A percentile compares a stretch with the other conserved stretches of the same genome.
Evolutionary conservation across 2,113 vertebrate genomes (phyloP).

Genomic region (Sitta europaea): DNA sequence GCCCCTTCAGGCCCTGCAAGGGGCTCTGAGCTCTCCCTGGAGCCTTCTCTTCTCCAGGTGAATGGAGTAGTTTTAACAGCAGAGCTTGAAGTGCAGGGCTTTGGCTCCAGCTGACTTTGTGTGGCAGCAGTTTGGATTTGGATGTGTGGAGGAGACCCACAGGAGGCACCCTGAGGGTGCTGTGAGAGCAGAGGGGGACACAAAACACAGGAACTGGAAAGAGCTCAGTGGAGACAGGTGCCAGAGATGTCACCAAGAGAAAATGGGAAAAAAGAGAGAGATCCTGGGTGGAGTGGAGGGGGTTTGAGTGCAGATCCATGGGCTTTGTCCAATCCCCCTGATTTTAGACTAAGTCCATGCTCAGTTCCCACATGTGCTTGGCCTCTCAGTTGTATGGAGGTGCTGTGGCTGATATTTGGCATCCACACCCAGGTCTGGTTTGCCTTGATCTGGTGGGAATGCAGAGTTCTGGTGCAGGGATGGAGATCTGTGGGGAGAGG

Average conservation of each 20-base stretch:
- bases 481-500: neutral
- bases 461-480: neutral
- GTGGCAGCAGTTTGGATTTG: neutral
- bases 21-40: neutral
- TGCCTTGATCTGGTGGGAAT: neutral
- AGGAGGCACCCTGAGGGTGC: fast-evolving
- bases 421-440: neutral
- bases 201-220: too few relatives aligned
- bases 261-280: neutral
- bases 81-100: neutral
- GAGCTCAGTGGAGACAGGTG: neutral
- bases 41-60: neutral
- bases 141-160: neutral
- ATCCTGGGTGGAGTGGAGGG: fast-evolving
- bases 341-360: neutral
- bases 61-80: neutral
- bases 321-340: neutral
- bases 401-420: neutral
- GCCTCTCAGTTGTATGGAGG: fast-evolving
- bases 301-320: neutral
- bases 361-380: neutral
- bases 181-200: neutral
- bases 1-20: neutral
- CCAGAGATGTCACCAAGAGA: neutral
- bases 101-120: neutral